Evolutionary conservation across 1,140 invertebrate genomes (phyloP).

Genomic region (Littorina saxatilis): DNA sequence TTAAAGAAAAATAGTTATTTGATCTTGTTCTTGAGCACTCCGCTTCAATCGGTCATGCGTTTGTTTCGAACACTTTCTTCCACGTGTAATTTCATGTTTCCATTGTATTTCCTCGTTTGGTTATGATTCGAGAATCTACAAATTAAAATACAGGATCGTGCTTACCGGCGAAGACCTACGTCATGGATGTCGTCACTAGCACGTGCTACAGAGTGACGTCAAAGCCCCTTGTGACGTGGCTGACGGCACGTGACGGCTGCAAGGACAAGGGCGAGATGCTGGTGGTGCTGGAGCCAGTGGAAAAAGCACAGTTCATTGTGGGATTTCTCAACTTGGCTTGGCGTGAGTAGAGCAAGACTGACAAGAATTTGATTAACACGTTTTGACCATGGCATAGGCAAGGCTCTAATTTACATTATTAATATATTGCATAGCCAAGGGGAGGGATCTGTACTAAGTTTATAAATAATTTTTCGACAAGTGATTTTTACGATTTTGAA

Average conservation of each 20-base stretch:
- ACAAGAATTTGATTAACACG: too few relatives aligned
- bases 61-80: too few relatives aligned
- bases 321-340: too few relatives aligned
- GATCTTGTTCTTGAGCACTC: too few relatives aligned
- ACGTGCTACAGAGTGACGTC: conserved; percentile 8
- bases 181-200: neutral
- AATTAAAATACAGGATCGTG: neutral
- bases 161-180: neutral
- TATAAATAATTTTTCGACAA: neutral
- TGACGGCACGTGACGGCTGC: neutral
- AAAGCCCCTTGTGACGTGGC: neutral
- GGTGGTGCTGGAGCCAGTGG: neutral
- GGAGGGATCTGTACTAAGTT: neutral
- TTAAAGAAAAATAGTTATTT: too few relatives aligned
- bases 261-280: neutral
- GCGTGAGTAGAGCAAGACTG: neutral
- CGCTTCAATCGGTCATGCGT: too few relatives aligned
- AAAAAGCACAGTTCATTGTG: too few relatives aligned
- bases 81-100: too few relatives aligned
- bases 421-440: too few relatives aligned
- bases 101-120: neutral
- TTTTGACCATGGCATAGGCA: too few relatives aligned
- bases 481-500: neutral
- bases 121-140: neutral
- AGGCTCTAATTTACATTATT: too few relatives aligned